Conservation (phyloP, 2,888 invertebrate genomes). For the Stomorhina lunata region DNA sequence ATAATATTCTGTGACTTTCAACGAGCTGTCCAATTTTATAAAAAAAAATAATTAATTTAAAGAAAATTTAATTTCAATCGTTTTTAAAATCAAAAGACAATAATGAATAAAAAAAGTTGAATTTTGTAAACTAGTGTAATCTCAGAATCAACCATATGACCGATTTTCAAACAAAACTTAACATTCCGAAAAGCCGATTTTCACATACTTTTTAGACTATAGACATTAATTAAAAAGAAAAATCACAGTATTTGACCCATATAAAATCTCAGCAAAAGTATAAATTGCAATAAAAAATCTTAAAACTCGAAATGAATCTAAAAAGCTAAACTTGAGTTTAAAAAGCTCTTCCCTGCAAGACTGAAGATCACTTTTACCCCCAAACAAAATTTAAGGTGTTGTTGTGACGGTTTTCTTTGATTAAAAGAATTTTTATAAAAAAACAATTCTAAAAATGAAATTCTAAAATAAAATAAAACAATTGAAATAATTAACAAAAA, state of each 20-base stretch:
- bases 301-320: background rate
- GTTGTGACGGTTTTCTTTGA: conserved; percentile 10
- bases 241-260: background rate
- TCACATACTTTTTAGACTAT: background rate
- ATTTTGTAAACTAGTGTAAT: background rate
- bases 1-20: too few species aligned
- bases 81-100: too few species aligned
- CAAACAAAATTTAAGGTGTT: conserved; percentile 3
- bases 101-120: too few species aligned
- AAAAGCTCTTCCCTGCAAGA: background rate
- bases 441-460: conserved; percentile 25
- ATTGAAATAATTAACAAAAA: too few species aligned
- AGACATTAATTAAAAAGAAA: background rate
- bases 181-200: conserved; percentile 8
- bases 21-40: too few species aligned
- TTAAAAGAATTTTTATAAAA: conserved; percentile 3
- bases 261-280: background rate
- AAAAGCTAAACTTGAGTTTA: background rate
- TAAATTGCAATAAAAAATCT: background rate
- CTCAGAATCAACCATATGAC: too few species aligned
- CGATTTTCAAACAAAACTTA: background rate
- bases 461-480: too few species aligned
- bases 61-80: too few species aligned
- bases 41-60: too few species aligned
- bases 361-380: background rate